Evolutionary conservation across 2,888 invertebrate genomes (phyloP).

Genomic region (Lamproptera curius): DNA sequence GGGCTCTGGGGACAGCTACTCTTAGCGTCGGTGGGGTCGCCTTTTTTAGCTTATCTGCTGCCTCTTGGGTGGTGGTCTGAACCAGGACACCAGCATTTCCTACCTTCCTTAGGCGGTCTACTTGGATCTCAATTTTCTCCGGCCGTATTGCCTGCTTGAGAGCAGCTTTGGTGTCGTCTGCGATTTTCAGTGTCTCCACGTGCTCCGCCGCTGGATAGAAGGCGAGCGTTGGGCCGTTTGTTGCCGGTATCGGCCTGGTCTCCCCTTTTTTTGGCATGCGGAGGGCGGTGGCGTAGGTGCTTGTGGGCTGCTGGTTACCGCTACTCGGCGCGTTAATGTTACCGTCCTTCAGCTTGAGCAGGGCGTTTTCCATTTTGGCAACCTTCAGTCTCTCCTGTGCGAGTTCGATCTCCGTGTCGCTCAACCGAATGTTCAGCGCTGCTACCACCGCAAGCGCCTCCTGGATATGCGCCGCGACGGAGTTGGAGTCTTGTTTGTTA

Average conservation of each 20-base stretch:
- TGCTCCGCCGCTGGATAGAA: not conserved
- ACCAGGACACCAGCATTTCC: constrained; percentile 1
- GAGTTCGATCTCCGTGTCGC: no score
- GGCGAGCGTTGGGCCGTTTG: not conserved
- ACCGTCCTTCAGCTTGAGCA: no score
- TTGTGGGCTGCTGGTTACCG: no score
- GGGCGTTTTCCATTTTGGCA: not conserved
- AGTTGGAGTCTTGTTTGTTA: no score
- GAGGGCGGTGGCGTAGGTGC: no score
- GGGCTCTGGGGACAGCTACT: constrained; percentile 1
- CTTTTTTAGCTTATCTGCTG: not conserved
- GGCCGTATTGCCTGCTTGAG: constrained; percentile 1
- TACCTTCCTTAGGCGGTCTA: not conserved
- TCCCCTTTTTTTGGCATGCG: no score
- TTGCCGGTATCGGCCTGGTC: not conserved
- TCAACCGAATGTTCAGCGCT: no score
- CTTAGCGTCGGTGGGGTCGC: not conserved
- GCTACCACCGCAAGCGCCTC: no score
- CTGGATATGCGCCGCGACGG: no score
- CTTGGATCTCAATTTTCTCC: not conserved
- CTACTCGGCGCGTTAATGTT: no score
- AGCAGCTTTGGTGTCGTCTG: constrained; percentile 2
- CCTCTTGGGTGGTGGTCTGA: not conserved
- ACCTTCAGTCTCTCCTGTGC: no score
- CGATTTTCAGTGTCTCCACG: not conserved